These are phyloP conservation scores for Scyliorhinus canicula DNA, from an alignment of 2,797 vertebrate species.

Conservation along the genomic window DNA sequence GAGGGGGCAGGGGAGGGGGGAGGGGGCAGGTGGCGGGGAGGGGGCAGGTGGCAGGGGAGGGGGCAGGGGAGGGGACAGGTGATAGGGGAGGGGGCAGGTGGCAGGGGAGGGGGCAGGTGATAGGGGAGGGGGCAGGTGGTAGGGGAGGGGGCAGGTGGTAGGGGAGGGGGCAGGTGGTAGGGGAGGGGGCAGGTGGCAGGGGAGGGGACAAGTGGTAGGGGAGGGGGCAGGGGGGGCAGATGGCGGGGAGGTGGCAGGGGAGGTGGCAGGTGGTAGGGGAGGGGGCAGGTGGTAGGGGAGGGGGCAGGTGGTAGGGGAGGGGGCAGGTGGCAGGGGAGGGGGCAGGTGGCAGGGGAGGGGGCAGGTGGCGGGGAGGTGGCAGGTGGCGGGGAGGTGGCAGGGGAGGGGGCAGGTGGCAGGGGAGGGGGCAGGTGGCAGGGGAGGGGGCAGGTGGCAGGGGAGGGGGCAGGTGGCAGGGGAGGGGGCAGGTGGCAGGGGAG, in stretches of 20 bases:
- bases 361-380: neutral
- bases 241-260: too few species aligned
- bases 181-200: neutral
- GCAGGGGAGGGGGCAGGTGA: neutral
- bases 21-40: neutral
- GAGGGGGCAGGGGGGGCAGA: too few species aligned
- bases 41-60: neutral
- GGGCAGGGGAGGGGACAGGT: neutral
- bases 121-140: neutral
- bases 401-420: neutral
- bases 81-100: neutral
- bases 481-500: too few species aligned
- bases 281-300: neutral
- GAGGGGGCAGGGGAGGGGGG: neutral
- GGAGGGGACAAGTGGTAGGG: too few species aligned
- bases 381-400: neutral
- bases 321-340: neutral
- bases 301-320: neutral
- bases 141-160: neutral
- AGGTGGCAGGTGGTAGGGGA: too few species aligned
- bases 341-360: neutral
- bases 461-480: neutral
- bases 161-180: too few species aligned
- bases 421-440: too few species aligned
- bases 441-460: neutral